These are phyloP conservation scores for Mycteria americana DNA, from an alignment of 2,797 vertebrate genomes.

Conservation along the genomic window DNA sequence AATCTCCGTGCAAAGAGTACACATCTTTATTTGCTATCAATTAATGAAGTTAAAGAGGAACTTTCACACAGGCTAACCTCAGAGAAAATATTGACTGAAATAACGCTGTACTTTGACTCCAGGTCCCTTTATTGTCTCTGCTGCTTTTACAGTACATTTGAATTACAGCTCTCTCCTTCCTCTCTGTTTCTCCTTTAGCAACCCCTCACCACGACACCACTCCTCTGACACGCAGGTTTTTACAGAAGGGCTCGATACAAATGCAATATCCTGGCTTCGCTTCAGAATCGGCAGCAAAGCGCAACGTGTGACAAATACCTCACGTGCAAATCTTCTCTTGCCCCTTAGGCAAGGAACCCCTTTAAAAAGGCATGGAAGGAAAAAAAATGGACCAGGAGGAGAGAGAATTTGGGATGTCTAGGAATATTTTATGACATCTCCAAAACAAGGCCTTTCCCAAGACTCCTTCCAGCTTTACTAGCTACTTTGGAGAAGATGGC, in stretches of 20 bases:
- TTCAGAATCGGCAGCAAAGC: background rate
- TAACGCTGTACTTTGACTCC: background rate
- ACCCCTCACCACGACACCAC: background rate
- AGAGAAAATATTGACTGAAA: conserved; percentile 28
- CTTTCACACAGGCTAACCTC: background rate
- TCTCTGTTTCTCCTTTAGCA: background rate
- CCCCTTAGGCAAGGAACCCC: background rate
- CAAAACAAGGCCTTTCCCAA: background rate
- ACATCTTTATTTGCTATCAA: conserved; percentile 13
- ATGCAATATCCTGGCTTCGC: background rate
- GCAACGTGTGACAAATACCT: background rate
- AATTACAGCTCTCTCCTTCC: background rate
- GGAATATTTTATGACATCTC: background rate
- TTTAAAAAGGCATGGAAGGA: background rate
- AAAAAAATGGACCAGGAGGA: background rate
- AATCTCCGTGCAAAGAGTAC: background rate
- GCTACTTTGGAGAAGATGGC: background rate
- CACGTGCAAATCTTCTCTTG: background rate
- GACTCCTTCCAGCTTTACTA: background rate
- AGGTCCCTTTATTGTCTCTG: background rate
- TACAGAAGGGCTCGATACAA: background rate
- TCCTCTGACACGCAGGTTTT: background rate
- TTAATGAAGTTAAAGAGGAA: conserved; percentile 15
- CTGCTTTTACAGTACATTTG: background rate
- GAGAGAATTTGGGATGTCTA: background rate